A percentile compares a stretch with the other conserved stretches of the same genome.
phyloP scores from a whole-genome alignment of 2,113 vertebrate species.

The Nestor notabilis region DNA sequence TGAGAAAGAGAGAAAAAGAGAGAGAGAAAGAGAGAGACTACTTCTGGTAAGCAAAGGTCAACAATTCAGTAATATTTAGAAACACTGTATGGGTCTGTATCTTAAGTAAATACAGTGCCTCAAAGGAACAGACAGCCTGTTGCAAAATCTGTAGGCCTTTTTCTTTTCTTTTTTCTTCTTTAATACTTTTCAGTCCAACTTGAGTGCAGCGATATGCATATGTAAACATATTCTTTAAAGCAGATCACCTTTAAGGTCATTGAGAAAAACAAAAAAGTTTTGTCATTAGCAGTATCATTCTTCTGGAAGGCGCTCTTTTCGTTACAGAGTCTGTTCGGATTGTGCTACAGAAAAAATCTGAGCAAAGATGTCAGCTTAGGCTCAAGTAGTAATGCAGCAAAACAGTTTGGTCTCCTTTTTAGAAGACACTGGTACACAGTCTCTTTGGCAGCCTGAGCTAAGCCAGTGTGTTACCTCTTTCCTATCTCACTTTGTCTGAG shows the following conservation, averaged over 20 bases:
- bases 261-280: slow-evolving; percentile 78
- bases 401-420: slow-evolving; percentile 79
- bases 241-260: slow-evolving; percentile 90
- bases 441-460: slow-evolving; percentile 82
- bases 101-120: slow-evolving; percentile 77
- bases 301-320: slow-evolving; percentile 77
- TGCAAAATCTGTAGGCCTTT: slow-evolving; percentile 75
- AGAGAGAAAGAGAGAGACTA: slow-evolving; percentile 75
- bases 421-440: slow-evolving; percentile 73
- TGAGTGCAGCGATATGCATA: slow-evolving; percentile 93
- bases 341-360: slow-evolving; percentile 89
- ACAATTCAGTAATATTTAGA: slow-evolving; percentile 80
- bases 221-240: slow-evolving; percentile 99
- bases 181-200: slow-evolving; percentile 81
- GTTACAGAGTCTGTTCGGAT: slow-evolving; percentile 79
- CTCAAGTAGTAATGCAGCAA: slow-evolving; percentile 85
- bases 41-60: slow-evolving; percentile 86
- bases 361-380: slow-evolving; percentile 83
- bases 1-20: slow-evolving; percentile 72
- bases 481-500: slow-evolving; percentile 98
- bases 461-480: slow-evolving; percentile 93
- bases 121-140: slow-evolving; percentile 75
- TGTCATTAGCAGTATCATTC: slow-evolving; percentile 75
- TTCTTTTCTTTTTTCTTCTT: background rate
- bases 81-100: slow-evolving; percentile 75